These are phyloP conservation scores for Melipona quadrifasciata DNA, from an alignment of 1,140 invertebrate genomes.

Conservation along the genomic window DNA sequence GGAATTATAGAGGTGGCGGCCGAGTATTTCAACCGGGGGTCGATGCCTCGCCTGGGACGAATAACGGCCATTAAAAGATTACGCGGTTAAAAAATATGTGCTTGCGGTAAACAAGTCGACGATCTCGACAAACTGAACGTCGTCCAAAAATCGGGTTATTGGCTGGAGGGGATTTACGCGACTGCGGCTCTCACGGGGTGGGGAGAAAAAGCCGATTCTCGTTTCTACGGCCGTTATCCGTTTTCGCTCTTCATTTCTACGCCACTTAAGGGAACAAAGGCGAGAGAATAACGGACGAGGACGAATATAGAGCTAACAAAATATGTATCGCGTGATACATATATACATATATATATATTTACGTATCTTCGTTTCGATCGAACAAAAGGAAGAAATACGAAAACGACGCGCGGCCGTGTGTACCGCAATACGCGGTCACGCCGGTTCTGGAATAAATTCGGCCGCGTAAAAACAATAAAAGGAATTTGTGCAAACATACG, in stretches of 20 bases:
- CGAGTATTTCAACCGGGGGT: constrained; percentile 9
- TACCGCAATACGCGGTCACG: background rate
- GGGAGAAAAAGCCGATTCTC: constrained; percentile 22
- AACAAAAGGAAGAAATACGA: background rate
- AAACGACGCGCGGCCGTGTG: background rate
- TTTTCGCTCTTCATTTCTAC: background rate
- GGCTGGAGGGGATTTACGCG: constrained; percentile 34
- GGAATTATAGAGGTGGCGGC: background rate
- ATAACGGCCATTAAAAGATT: constrained; percentile 47
- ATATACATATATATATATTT: background rate
- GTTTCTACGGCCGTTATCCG: constrained; percentile 6
- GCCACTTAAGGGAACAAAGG: background rate
- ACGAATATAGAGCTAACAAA: background rate
- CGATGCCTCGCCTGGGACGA: background rate
- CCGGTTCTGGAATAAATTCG: background rate
- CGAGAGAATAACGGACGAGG: background rate
- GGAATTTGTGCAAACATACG: constrained; percentile 18
- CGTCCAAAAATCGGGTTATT: constrained; percentile 53
- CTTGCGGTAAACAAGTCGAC: constrained; percentile 30
- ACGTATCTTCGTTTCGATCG: background rate
- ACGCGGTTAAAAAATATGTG: constrained; percentile 24
- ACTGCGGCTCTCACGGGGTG: background rate
- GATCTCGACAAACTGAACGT: constrained; percentile 47
- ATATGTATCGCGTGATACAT: background rate
- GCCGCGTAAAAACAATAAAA: constrained; percentile 16